Evolutionary conservation across 2,888 invertebrate genomes (phyloP).

Genomic region (Thalpophila matura): DNA sequence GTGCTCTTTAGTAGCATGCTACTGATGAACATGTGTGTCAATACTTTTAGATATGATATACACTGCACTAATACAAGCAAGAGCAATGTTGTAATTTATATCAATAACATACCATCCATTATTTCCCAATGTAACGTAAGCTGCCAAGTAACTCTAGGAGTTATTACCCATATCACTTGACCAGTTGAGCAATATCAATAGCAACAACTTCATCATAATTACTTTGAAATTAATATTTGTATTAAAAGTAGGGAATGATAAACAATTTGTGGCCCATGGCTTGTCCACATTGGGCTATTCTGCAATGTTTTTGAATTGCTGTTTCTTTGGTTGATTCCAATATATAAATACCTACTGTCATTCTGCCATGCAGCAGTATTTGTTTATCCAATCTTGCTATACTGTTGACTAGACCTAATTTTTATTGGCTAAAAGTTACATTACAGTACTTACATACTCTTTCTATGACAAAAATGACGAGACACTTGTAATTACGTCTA

Average conservation of each 20-base stretch:
- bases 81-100: constrained; percentile 1
- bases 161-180: constrained; percentile 35
- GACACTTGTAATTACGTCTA: too few species aligned
- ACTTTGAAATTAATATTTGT: constrained; percentile 32
- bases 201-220: constrained; percentile 31
- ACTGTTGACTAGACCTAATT: too few species aligned
- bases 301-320: constrained; percentile 5
- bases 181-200: constrained; percentile 30
- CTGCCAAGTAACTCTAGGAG: constrained; percentile 38
- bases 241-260: constrained; percentile 8
- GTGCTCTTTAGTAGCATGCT: too few species aligned
- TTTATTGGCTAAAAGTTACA: too few species aligned
- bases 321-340: background rate
- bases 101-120: constrained; percentile 8
- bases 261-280: constrained; percentile 12
- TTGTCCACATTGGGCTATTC: background rate
- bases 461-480: too few species aligned
- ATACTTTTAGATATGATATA: too few species aligned
- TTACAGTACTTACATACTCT: too few species aligned
- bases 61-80: background rate
- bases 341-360: background rate
- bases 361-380: too few species aligned
- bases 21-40: too few species aligned
- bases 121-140: constrained; percentile 41
- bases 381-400: background rate